phyloP scores from a whole-genome alignment of 2,797 vertebrate genomes.

The Poeciliopsis turneri region DNA sequence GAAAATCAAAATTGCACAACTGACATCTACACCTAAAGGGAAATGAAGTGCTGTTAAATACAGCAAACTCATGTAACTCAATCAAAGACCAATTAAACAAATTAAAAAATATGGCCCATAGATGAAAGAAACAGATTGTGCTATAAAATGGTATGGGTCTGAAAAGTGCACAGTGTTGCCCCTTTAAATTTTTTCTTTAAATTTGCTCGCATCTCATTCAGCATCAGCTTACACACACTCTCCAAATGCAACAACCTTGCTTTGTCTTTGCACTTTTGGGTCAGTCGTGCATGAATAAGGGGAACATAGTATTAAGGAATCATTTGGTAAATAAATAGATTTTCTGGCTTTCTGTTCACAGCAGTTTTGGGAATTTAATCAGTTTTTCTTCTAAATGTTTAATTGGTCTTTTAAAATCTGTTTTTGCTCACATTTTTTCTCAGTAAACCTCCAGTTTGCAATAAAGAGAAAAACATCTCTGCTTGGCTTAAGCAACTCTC shows the following conservation, averaged over 20 bases:
- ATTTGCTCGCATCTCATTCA: constrained; percentile 2
- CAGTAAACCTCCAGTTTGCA: constrained; percentile 24
- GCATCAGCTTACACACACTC: constrained; percentile 8
- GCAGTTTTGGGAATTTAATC: constrained; percentile 56
- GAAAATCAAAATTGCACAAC: background rate
- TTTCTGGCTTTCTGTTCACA: constrained; percentile 36
- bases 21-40: background rate
- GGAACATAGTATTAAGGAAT: constrained; percentile 59
- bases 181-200: background rate
- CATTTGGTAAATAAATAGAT: constrained; percentile 55
- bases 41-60: background rate
- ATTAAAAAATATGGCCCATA: background rate
- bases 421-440: constrained; percentile 20
- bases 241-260: constrained; percentile 18
- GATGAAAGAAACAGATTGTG: background rate
- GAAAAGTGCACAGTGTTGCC: background rate
- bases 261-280: constrained; percentile 30
- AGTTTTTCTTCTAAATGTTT: constrained; percentile 58
- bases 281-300: constrained; percentile 38
- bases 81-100: background rate
- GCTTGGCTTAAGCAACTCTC: constrained; percentile 23
- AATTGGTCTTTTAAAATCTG: constrained; percentile 51
- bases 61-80: background rate
- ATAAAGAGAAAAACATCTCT: constrained; percentile 34
- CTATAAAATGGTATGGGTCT: background rate